A percentile compares a stretch with the other conserved stretches of the same genome.
phyloP scores from a whole-genome alignment of 2,888 invertebrate species.

The Limnephilus rhombicus region DNA sequence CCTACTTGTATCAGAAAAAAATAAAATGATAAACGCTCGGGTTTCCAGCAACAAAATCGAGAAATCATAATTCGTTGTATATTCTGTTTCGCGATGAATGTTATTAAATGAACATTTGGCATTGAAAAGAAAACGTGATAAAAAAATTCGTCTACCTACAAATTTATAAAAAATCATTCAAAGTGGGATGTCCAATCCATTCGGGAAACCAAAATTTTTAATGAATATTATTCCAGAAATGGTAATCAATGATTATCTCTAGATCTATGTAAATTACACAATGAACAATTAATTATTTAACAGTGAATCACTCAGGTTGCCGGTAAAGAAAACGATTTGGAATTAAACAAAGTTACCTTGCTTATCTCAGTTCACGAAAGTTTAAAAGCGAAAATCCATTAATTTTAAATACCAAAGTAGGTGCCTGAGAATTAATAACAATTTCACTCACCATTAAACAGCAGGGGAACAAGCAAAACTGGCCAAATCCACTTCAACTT shows the following conservation, averaged over 20 bases:
- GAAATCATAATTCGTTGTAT: too few relatives aligned
- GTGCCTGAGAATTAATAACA: neutral
- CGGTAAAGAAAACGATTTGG: neutral
- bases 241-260: neutral
- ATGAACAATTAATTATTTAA: neutral
- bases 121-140: too few relatives aligned
- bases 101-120: too few relatives aligned
- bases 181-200: too few relatives aligned
- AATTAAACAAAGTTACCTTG: neutral
- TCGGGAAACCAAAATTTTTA: neutral
- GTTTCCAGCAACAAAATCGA: too few relatives aligned
- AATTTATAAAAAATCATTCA: too few relatives aligned
- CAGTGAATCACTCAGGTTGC: neutral
- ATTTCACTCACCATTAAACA: constrained; percentile 29
- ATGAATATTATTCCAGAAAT: neutral
- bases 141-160: too few relatives aligned
- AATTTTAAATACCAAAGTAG: neutral
- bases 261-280: neutral
- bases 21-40: too few relatives aligned
- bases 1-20: too few relatives aligned
- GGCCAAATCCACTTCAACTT: constrained; percentile 28
- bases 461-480: neutral
- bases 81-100: too few relatives aligned
- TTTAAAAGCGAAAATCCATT: neutral
- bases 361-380: neutral